Evolutionary conservation across 1,140 invertebrate species (phyloP), one percentile per base, ranked within the genome.

Genomic region (Drosophila equinoxialis): DNA sequence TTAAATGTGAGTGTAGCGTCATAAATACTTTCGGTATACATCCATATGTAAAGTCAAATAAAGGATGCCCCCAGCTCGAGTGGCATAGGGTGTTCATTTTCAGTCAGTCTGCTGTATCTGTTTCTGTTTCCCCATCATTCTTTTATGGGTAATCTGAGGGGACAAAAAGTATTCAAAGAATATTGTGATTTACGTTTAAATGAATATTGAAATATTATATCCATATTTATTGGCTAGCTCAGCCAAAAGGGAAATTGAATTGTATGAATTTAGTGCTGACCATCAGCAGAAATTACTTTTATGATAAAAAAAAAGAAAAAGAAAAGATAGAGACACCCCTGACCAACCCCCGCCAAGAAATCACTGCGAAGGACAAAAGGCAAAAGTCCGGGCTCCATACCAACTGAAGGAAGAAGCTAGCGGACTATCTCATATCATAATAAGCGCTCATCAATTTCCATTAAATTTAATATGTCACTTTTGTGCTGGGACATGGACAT

Each of bases 391-490:
- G 37, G 4, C 37, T 11, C 35, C 35, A 11, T 8, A 61, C 48
- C 11, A 66, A 41, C 37, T 14, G 42, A 39, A 55, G 45, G 20
- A 55, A 35, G 13, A 42, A 41, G 51, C 35, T 67, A 20, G 30
- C 11, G 39, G 74, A 68, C 81, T 84, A 89, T 89, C 84, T 89
- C 84, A 89, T 89, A 89, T 89, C 84, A 89, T 89, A 89, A 89
- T 89, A 89, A 89, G 84, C 84, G 74, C 84, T 89, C 84, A 89
- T 89, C 84, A 89, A 89, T 89, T 89, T 89, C 84, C 84, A 89
- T 89, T 89, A 89, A 89, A 89, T 89, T 89, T 89, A 89, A 89
- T 89, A 89, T 89, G 84, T 89, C 84, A 89, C 84, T 87, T 80
- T 64, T 74, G 66, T 51, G 74, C 74, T 77, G 74, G 74, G 61